Evolutionary conservation across 2,888 invertebrate species (phyloP), one percentile per base, ranked within the genome.

Genomic region (Maniola hyperantus): DNA sequence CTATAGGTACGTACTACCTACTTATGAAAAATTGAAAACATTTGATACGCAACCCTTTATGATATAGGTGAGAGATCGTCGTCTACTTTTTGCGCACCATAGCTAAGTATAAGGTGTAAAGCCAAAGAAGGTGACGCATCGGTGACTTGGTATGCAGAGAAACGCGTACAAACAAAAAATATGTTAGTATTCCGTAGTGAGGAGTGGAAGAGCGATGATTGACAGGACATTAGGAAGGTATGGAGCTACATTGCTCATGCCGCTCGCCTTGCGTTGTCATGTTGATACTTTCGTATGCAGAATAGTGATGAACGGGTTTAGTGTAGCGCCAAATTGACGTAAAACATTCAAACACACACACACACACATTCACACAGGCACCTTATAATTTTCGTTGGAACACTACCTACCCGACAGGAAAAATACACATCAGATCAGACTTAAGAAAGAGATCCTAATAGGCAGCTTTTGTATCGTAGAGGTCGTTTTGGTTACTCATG

Each of bases 191-290:
- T 88, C 90, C 71, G 73, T 60, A 62, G 72, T 70, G 74, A 73
- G 57, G 51, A 57, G 61, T 60, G 62, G 81, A 76, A 80, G 81
- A 81, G 79, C 82, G 81, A 86, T 91, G 90, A 90, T 89, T 89
- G 91, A 89, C 90, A 90, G 81, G 76, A 85, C 87, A 89, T 90
- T 90, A 89, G 88, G 85, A 81, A 77, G 81, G 79, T 77, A 78
- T 76, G 77, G 77, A 76, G 73, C 79, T 79, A 79, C 79, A 76
- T 83, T 83, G 81, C 78, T 83, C 79, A 83, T 80, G 83, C 81
- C 77, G 78, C 78, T 82, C 80, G 76, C 79, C 77, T 80, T 75
- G 76, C 76, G 75, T 72, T 82, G 84, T 83, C 85, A 80, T 85
- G 85, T 84, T 76, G 79, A 73, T 72, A 71, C 71, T 75, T 77